phyloP scores from a whole-genome alignment of 2,113 vertebrate species.

The Paraplagusia blochii region DNA sequence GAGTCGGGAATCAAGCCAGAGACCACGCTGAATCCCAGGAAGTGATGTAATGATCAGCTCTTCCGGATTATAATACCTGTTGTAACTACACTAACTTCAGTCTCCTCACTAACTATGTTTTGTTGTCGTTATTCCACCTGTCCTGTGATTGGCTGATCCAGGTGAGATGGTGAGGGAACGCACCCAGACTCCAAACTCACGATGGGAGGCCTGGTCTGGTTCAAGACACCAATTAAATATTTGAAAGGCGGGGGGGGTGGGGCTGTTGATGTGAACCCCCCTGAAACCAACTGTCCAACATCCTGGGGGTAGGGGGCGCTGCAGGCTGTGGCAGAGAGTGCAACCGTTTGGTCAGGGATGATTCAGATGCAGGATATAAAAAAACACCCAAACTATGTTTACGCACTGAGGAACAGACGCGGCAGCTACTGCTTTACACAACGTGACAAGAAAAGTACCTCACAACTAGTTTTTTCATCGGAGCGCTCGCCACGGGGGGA shows the following conservation, averaged over 20 bases:
- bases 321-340: slow-evolving; percentile 37
- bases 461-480: slow-evolving; percentile 41
- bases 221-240: slow-evolving; percentile 51
- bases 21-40: background rate
- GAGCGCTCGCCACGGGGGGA: slow-evolving; percentile 40
- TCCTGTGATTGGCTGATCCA: slow-evolving; percentile 3
- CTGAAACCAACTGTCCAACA: slow-evolving; percentile 29
- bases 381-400: slow-evolving; percentile 53
- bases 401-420: slow-evolving; percentile 52
- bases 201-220: slow-evolving; percentile 47
- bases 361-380: slow-evolving; percentile 20
- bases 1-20: background rate
- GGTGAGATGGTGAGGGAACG: slow-evolving; percentile 17
- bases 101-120: slow-evolving; percentile 21
- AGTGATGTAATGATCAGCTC: slow-evolving; percentile 15
- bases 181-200: slow-evolving; percentile 31
- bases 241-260: slow-evolving; percentile 29
- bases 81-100: slow-evolving; percentile 27
- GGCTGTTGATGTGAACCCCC: slow-evolving; percentile 21
- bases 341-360: slow-evolving; percentile 20
- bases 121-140: slow-evolving; percentile 41
- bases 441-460: slow-evolving; percentile 52
- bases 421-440: slow-evolving; percentile 60
- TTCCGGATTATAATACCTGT: slow-evolving; percentile 20
- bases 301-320: slow-evolving; percentile 24